Evolutionary conservation across 2,888 invertebrate genomes (phyloP).

Genomic region (Cylloceria caligata): DNA sequence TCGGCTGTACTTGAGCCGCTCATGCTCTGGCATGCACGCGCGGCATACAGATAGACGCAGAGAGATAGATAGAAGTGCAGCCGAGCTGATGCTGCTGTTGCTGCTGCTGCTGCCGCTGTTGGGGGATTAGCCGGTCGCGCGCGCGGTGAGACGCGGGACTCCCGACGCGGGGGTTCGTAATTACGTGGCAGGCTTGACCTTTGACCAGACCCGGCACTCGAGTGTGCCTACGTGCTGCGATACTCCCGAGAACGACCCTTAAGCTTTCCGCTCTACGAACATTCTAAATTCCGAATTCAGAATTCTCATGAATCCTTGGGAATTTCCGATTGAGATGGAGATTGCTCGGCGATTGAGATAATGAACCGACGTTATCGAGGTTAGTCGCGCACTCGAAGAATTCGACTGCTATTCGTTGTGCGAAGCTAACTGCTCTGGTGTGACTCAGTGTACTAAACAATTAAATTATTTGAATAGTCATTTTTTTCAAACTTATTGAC

Average conservation of each 20-base stretch:
- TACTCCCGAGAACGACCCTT: constrained; percentile 14
- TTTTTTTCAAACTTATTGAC: too few relatives aligned
- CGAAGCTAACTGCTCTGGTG: background rate
- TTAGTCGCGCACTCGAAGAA: background rate
- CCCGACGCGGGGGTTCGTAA: constrained; percentile 63
- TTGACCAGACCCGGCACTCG: constrained; percentile 62
- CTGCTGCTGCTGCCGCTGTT: constrained; percentile 11
- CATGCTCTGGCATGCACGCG: constrained; percentile 28
- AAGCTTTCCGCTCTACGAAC: constrained; percentile 4
- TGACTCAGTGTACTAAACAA: background rate
- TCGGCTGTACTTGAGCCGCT: constrained; percentile 9
- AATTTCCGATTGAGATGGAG: constrained; percentile 3
- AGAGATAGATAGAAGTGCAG: constrained; percentile 48
- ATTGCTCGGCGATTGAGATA: constrained; percentile 9
- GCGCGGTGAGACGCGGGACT: constrained; percentile 22
- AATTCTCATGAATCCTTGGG: constrained; percentile 31
- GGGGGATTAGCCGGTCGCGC: constrained; percentile 33
- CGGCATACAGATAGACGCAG: constrained; percentile 35
- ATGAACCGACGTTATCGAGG: background rate
- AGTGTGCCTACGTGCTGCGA: constrained; percentile 44
- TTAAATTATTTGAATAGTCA: too few relatives aligned
- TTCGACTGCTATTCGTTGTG: background rate
- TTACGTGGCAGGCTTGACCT: constrained; percentile 67
- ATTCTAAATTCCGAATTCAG: constrained; percentile 55
- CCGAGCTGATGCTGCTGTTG: background rate